Conservation (phyloP, 2,113 vertebrate species). For the Larimichthys crocea region DNA sequence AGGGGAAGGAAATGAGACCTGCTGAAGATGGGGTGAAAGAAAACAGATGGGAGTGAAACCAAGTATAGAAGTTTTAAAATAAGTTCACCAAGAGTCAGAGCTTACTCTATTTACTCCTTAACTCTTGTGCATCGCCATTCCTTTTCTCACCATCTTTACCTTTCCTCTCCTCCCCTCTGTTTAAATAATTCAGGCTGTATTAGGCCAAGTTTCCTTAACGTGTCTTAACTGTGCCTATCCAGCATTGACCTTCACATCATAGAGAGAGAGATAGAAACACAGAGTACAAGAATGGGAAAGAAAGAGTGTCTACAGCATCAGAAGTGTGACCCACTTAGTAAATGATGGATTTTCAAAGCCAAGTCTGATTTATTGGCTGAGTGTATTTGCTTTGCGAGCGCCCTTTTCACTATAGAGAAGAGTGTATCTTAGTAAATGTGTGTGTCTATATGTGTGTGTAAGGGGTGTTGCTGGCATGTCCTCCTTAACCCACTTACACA, state of each 20-base stretch:
- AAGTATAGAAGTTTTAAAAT: constrained; percentile 64
- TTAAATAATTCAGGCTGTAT: constrained; percentile 80
- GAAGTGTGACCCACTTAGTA: constrained; percentile 83
- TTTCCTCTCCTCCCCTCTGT: constrained; percentile 32
- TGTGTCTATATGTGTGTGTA: constrained; percentile 17
- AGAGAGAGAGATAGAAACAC: constrained; percentile 19
- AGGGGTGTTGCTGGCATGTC: constrained; percentile 51
- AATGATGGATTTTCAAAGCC: constrained; percentile 82
- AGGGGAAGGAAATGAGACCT: constrained; percentile 66
- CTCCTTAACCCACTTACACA: constrained; percentile 80
- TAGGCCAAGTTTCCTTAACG: constrained; percentile 63
- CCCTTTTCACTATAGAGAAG: constrained; percentile 71
- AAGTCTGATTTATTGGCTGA: constrained; percentile 81
- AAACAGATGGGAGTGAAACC: constrained; percentile 55
- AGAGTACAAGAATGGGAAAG: constrained; percentile 17
- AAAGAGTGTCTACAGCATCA: constrained; percentile 70
- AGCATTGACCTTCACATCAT: constrained; percentile 68
- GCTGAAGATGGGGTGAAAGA: constrained; percentile 54
- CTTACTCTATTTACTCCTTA: constrained; percentile 58
- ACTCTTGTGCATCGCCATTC: constrained; percentile 15
- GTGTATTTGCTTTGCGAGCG: constrained; percentile 76
- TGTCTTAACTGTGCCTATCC: constrained; percentile 54
- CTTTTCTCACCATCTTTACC: constrained; percentile 43
- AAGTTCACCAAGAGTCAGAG: constrained; percentile 60
- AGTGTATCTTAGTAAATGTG: constrained; percentile 33